Evolutionary conservation across 2,888 invertebrate genomes (phyloP).

Genomic region (Drosophila conformis): DNA sequence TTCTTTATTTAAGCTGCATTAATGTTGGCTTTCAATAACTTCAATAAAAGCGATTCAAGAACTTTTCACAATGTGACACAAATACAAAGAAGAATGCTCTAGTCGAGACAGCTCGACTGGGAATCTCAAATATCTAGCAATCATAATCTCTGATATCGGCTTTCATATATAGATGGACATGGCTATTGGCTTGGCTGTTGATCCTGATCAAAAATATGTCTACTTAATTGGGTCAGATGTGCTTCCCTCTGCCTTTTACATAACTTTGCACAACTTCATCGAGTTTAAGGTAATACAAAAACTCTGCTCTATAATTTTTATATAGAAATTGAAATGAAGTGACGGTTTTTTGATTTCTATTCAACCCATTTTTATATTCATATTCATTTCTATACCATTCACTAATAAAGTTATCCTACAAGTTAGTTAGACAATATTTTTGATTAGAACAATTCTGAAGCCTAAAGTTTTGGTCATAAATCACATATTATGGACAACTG

Average conservation of each 20-base stretch:
- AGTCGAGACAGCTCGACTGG: background rate
- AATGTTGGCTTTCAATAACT: background rate
- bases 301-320: constrained; percentile 10
- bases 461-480: no score
- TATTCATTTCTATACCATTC: no score
- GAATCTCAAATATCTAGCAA: background rate
- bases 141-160: background rate
- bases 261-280: background rate
- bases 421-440: no score
- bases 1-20: background rate
- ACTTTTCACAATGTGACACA: background rate
- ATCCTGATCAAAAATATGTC: background rate
- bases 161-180: background rate
- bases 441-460: no score
- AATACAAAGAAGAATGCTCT: background rate
- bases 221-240: background rate
- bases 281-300: background rate
- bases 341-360: constrained; percentile 48
- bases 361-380: no score
- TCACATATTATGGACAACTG: no score
- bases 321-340: constrained; percentile 11
- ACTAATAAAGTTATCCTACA: no score
- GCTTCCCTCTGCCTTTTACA: background rate
- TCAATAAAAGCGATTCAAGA: background rate
- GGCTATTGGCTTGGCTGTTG: background rate